Conservation (phyloP, 2,888 invertebrate species). For the Tetrapedia diversipes region DNA sequence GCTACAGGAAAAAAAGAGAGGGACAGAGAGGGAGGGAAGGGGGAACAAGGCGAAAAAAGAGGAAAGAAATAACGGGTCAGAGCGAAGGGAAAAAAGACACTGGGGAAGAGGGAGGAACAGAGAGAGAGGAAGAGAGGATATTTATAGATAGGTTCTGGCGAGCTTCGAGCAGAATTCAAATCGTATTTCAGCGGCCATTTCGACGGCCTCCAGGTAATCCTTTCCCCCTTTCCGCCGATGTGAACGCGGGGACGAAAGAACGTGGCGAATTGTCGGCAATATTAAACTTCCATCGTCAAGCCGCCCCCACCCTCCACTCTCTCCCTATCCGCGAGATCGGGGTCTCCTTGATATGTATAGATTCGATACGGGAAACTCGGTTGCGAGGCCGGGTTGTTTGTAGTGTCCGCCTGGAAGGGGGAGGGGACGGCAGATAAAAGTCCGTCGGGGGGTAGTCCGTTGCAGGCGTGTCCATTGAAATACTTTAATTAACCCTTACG, state of each 20-base stretch:
- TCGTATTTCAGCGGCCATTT: conserved; percentile 56
- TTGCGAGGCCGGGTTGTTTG: conserved; percentile 72
- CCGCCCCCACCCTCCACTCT: neutral
- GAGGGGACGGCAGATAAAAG: conserved; percentile 72
- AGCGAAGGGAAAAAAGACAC: too few relatives aligned
- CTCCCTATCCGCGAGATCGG: too few relatives aligned
- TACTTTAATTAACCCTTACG: conserved; percentile 77
- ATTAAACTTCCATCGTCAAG: conserved; percentile 65
- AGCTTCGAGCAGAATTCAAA: conserved; percentile 44
- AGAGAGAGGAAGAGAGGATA: conserved; percentile 7
- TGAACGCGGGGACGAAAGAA: conserved; percentile 36
- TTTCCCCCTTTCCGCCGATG: conserved; percentile 11
- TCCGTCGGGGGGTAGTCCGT: conserved; percentile 67
- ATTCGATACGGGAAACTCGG: conserved; percentile 64
- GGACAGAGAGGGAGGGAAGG: neutral
- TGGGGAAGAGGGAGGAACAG: neutral
- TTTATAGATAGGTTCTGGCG: conserved; percentile 34
- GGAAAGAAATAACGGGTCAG: neutral
- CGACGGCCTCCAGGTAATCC: conserved; percentile 52
- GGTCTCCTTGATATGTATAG: conserved; percentile 55
- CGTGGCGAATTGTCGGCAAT: conserved; percentile 59
- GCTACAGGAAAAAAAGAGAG: conserved; percentile 16
- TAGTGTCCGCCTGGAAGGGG: conserved; percentile 64
- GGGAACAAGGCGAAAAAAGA: conserved; percentile 1
- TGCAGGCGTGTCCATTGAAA: conserved; percentile 73